Base-by-base conservation (phyloP, 2,888 invertebrate genomes). In the Strigamia maritima region DNA sequence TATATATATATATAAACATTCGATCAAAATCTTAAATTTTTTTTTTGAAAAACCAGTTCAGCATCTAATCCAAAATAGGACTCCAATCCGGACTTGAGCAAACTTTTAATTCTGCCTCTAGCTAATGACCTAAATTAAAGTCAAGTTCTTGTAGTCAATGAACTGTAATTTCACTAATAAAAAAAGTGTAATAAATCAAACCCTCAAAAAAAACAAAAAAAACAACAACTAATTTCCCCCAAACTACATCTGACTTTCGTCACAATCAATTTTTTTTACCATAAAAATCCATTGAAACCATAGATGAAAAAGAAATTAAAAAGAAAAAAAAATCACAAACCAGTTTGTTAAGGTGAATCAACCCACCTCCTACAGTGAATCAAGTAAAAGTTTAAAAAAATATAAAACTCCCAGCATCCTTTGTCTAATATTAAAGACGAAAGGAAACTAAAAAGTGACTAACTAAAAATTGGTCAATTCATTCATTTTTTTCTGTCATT, bases 101-200 rank as follows among this genome's bases (percentile, higher is more conserved):
- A 44, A 44, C 24, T 65, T 12, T 65, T 65, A 65, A 65, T 65
- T 65, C n/a, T 19, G 60, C 60, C 60, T 65, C 24, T 24, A 24
- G 60, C 60, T 65, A 65, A 65, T 65, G 60, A 65, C 60, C 60
- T 65, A 65, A 65, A 65, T 65, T 65, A 65, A 65, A 65, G 60
- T 65, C 60, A 65, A 65, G 60, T 65, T 65, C 60, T 65, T 65
- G 60, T 24, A 65, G 60, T 65, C 60, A 19, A 65, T 24, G 60
- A 65, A 65, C 60, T 65, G 60, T 24, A 65, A 65, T 65, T 65
- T 65, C 19, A 24, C 60, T 19, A 16, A 49, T 0, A 35, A 35
- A 35, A 35, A 35, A 35, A 35, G 6, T 35, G 35, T 35, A 8
- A 35, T 10, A 35, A 35, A 31, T 4, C 31, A 31, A 35, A 49